Evolutionary conservation across 2,888 invertebrate species (phyloP).

Genomic region (Lithophane leautieri): DNA sequence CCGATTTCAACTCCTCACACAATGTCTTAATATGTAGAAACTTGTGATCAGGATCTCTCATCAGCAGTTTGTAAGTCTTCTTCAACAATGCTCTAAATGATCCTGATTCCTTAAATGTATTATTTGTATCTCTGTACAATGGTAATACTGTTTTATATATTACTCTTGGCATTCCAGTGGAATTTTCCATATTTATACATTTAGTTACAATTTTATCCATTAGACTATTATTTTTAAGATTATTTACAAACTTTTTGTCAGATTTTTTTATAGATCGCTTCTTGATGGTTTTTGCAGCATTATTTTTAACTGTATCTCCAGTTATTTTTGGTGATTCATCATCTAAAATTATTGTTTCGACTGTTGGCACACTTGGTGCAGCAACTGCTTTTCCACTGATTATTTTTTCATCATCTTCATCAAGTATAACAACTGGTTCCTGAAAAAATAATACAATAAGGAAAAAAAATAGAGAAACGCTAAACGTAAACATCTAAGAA

Average conservation of each 20-base stretch:
- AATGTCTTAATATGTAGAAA: conserved; percentile 77
- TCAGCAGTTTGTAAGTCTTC: conserved; percentile 64
- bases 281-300: not conserved
- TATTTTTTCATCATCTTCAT: conserved; percentile 36
- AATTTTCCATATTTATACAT: conserved; percentile 72
- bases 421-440: conserved; percentile 43
- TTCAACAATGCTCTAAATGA: conserved; percentile 68
- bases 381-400: not conserved
- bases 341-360: conserved; percentile 49
- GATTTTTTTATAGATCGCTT: not conserved
- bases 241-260: conserved; percentile 47
- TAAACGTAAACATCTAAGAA: not conserved
- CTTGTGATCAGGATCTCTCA: conserved; percentile 72
- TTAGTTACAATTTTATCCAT: conserved; percentile 73
- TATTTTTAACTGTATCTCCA: not conserved
- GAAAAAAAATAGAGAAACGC: not conserved
- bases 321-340: conserved; percentile 35
- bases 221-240: conserved; percentile 66
- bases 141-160: conserved; percentile 74
- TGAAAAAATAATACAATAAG: conserved; percentile 6
- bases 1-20: conserved; percentile 72
- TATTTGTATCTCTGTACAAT: conserved; percentile 67
- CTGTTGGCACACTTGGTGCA: not conserved
- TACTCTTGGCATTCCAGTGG: conserved; percentile 74
- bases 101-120: conserved; percentile 70